Evolutionary conservation across 2,797 vertebrate genomes (phyloP).

Genomic region (Sebastolobus alascanus): DNA sequence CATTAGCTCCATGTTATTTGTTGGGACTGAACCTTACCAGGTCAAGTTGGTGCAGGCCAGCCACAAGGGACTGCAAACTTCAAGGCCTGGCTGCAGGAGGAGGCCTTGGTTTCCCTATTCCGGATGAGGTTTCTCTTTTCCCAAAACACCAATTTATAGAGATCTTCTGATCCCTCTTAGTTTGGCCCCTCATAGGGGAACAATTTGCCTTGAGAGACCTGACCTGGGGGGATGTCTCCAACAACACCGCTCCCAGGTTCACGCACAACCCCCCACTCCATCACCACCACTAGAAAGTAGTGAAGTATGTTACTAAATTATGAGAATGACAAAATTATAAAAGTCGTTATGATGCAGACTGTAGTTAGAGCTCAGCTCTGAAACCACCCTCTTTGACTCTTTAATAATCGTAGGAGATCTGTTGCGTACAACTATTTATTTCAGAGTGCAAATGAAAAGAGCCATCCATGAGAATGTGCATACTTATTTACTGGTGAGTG

Average conservation of each 20-base stretch:
- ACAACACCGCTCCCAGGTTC: not conserved
- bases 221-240: not conserved
- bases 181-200: not conserved
- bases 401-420: not conserved
- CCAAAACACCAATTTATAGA: constrained; percentile 18
- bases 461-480: not conserved
- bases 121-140: constrained; percentile 22
- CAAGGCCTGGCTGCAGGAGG: constrained; percentile 14
- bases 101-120: not conserved
- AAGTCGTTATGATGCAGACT: constrained; percentile 7
- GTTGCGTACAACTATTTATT: not conserved
- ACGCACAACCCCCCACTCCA: not conserved
- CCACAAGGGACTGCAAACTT: constrained; percentile 25
- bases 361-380: not conserved
- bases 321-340: not conserved
- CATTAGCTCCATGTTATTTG: constrained; percentile 11
- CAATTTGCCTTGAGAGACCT: constrained; percentile 9
- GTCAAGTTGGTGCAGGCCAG: not conserved
- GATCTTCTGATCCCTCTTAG: constrained; percentile 23
- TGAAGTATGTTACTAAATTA: not conserved
- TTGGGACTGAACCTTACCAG: not conserved
- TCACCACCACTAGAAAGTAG: not conserved
- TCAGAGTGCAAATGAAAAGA: not conserved
- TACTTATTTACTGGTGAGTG: not conserved
- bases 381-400: not conserved